Conservation (phyloP, 2,113 vertebrate species). For the Uria lomvia region DNA sequence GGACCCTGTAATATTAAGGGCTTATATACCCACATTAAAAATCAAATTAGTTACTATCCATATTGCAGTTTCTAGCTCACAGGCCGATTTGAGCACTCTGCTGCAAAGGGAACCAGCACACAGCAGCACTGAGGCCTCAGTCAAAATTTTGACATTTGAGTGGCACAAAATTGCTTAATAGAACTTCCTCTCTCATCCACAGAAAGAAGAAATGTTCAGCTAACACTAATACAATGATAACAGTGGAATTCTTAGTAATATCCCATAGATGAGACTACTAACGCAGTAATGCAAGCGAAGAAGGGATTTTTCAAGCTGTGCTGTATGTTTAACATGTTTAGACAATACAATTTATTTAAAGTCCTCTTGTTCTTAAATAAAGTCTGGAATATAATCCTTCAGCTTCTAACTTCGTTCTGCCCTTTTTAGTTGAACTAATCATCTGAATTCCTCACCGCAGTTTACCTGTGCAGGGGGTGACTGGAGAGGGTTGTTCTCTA, state of each 20-base stretch:
- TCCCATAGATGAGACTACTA: not conserved
- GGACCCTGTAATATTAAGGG: not conserved
- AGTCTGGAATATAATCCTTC: not conserved
- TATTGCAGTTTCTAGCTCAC: not conserved
- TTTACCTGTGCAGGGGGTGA: conserved; percentile 94
- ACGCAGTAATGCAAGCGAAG: not conserved
- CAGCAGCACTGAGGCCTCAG: not conserved
- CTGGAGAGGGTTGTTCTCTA: conserved; percentile 96
- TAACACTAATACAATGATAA: not conserved
- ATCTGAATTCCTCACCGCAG: not conserved
- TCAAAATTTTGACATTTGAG: not conserved
- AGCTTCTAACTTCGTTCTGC: not conserved
- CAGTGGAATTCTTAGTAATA: not conserved
- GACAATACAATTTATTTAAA: not conserved
- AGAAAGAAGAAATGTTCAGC: not conserved
- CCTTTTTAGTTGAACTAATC: not conserved
- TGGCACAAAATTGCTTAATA: not conserved
- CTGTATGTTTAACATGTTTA: not conserved
- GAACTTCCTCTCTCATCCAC: not conserved
- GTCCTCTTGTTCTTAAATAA: not conserved
- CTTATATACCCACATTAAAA: not conserved
- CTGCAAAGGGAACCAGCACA: not conserved
- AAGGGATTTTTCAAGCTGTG: not conserved
- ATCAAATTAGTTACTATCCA: not conserved
- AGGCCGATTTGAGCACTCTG: not conserved